A percentile compares a stretch with the other conserved stretches of the same genome.
Evolutionary conservation across 2,888 invertebrate genomes (phyloP).

Genomic region (Ditula angustiorana): DNA sequence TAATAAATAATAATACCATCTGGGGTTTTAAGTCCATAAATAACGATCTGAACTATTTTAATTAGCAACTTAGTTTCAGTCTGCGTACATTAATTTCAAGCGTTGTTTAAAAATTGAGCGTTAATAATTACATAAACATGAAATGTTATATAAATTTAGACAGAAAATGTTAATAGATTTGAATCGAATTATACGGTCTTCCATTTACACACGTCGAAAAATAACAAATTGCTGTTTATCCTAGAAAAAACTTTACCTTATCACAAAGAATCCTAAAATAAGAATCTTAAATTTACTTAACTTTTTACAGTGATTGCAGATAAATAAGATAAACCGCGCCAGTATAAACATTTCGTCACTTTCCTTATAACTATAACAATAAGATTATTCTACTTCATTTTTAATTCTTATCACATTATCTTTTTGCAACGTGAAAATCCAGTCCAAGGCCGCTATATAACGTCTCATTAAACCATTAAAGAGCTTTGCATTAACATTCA

Average conservation of each 20-base stretch:
- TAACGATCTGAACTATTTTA: not conserved
- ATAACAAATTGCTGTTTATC: too few species aligned
- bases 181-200: conserved; percentile 1
- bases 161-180: not conserved
- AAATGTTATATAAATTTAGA: too few species aligned
- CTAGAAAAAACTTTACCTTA: conserved; percentile 12
- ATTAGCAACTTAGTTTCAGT: not conserved
- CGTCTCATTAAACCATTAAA: conserved; percentile 21
- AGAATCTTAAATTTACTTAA: conserved; percentile 6
- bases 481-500: conserved; percentile 8
- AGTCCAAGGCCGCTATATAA: conserved; percentile 33
- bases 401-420: conserved; percentile 22
- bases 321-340: conserved; percentile 12
- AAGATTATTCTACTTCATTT: conserved; percentile 7
- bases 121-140: too few species aligned
- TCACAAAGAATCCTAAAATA: not conserved
- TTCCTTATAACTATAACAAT: conserved; percentile 1
- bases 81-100: not conserved
- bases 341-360: not conserved
- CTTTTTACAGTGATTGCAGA: conserved; percentile 21
- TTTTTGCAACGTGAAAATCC: conserved; percentile 28
- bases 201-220: not conserved
- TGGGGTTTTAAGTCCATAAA: not conserved
- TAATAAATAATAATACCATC: not conserved
- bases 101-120: not conserved